Base-by-base conservation (phyloP, 1,140 invertebrate genomes). In the Paraescarpia echinospica region DNA sequence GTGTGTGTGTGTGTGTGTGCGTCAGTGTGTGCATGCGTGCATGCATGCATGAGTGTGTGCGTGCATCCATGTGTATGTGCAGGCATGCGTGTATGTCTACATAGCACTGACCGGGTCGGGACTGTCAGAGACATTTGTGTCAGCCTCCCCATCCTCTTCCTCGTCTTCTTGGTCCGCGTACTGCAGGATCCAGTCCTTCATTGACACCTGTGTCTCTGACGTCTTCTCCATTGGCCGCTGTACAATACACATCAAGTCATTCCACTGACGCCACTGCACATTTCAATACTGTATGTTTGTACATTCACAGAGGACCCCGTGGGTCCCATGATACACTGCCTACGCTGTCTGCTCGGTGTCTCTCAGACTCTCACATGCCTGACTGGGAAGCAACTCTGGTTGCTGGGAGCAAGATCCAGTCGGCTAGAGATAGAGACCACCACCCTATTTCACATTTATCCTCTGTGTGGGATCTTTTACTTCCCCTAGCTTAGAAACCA, bases 181-280 rank as follows among this genome's bases (percentile, higher is more conserved):
- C 41, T 91, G 91, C 41, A 91, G 41, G 33, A 91, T 91, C 91
- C 91, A 91, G 48, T 35, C 34, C 91, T 91, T 91, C 41, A 91
- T 91, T 33, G 34, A 33, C 48, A 51, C 14, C 48, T 41, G 33
- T 31, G 34, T 14, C 48, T 91, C 91, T 41, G 34, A 14, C 14
- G 27, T n/a, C 34, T 91, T 48, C 91, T n/a, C 41, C 33, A 51
- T 48, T 34, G 14, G 6, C n/a, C 18, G 35, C 89, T 90, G 33
- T 12, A 89, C 14, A 35, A n/a, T 18, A 33, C 14, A 90, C 35
- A 90, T n/a, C n/a, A n/a, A n/a, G n/a, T n/a, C n/a, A n/a, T n/a
- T n/a, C n/a, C n/a, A n/a, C n/a, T n/a, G n/a, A n/a, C n/a, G n/a
- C n/a, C n/a, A n/a, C n/a, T n/a, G n/a, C n/a, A n/a, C n/a, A n/a